Evolutionary conservation across 2,888 invertebrate species (phyloP).

Genomic region (Brenthis ino): DNA sequence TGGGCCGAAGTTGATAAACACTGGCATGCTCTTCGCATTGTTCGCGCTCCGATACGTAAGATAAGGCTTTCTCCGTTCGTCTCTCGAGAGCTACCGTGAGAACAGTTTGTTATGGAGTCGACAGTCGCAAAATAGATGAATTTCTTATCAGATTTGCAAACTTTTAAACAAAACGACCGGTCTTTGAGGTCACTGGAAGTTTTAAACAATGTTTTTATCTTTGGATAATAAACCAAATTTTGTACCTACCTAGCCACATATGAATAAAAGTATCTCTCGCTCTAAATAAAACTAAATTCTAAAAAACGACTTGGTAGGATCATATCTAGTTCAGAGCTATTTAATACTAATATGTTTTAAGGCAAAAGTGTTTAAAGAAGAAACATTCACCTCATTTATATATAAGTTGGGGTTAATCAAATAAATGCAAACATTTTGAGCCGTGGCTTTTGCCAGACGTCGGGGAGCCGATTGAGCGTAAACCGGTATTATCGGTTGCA

Average conservation of each 20-base stretch:
- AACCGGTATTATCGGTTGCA: constrained; percentile 73
- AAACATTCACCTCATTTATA: neutral
- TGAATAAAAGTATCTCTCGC: too few species aligned
- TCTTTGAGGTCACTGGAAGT: constrained; percentile 4
- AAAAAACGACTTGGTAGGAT: too few species aligned
- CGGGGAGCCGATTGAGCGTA: constrained; percentile 66
- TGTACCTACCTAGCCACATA: too few species aligned
- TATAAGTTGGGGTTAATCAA: constrained; percentile 54
- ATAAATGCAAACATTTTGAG: constrained; percentile 61
- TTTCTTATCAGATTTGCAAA: constrained; percentile 39
- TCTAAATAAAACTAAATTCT: too few species aligned
- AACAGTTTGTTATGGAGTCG: constrained; percentile 58
- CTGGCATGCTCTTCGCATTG: constrained; percentile 78
- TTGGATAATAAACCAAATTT: neutral
- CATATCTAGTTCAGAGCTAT: too few species aligned
- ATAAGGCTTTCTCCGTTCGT: constrained; percentile 76
- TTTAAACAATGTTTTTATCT: constrained; percentile 9
- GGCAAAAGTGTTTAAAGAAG: neutral
- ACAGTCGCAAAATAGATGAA: constrained; percentile 67
- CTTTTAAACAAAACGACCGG: constrained; percentile 1
- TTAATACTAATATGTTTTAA: too few species aligned
- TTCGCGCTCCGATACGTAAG: constrained; percentile 74
- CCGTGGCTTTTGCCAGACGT: constrained; percentile 66
- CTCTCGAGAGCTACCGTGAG: constrained; percentile 75
- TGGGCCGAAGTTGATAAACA: constrained; percentile 70